Base-by-base conservation (phyloP, 2,888 invertebrate genomes). In the Lampropteryx suffumata region DNA sequence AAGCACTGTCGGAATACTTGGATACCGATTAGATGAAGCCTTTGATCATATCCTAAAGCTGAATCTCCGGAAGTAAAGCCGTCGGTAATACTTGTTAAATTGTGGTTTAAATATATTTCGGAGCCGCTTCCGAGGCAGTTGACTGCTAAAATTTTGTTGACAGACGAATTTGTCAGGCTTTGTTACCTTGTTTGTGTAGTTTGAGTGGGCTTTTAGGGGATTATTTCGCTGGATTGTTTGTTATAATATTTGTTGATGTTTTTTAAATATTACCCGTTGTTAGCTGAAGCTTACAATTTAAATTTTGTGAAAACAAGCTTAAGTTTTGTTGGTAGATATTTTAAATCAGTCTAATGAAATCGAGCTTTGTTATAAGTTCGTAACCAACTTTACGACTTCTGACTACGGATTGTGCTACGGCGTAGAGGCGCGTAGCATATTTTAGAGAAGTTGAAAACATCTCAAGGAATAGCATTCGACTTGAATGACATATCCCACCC, bases 131-230 rank as follows among this genome's bases (percentile, higher is more conserved):
- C 32, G 41, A 40, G 34, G 30, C 26, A 17, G 53, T 10, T 49
- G 55, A 53, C 46, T 44, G 30, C 40, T 37, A 34, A 53, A 55
- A 55, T 53, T 52, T 50, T 50, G 53, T 57, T 55, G 55, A 42
- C 47, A 47, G 42, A 40, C 42, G 34, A 50, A 57, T 50, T 57
- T 50, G 48, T 48, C 39, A 26, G 48, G 47, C 42, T 48, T 55
- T 55, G 44, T 32, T 41, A 13, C 36, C 54, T 47, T 49, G 45
- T 42, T 51, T 44, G 47, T 32, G 49, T 41, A 55, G 44, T 48
- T 58, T 45, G 47, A 30, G 47, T 27, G 33, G 26, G 47, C 32
- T 47, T 53, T 33, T 14, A 35, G 27, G 39, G 29, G 40, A 46
- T 48, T 37, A 45, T 11, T 36, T 24, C 40, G 21, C 40, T 40